phyloP scores from a whole-genome alignment of 2,888 invertebrate species.

The Periphyllus acericola region DNA sequence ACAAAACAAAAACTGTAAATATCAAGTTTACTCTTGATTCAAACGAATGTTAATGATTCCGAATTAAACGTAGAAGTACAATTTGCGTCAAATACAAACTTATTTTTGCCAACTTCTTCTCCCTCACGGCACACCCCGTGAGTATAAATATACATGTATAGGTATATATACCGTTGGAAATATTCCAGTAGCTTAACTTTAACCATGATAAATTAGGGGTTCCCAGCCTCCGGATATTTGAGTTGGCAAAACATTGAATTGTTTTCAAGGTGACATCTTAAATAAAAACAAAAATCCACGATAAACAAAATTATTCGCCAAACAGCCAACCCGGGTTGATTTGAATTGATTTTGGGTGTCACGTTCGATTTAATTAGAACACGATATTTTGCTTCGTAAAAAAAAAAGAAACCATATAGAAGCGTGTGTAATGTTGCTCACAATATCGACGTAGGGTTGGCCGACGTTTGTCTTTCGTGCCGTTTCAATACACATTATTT shows the following conservation, averaged over 20 bases:
- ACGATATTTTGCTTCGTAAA: neutral
- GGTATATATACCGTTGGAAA: neutral
- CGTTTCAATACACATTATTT: neutral
- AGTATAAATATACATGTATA: neutral
- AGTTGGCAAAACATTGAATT: slow-evolving; percentile 4
- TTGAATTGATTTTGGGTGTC: neutral
- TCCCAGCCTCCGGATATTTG: slow-evolving; percentile 13
- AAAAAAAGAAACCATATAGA: neutral
- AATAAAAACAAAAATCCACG: neutral
- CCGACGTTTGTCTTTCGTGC: neutral
- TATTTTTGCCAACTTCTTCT: slow-evolving; percentile 13
- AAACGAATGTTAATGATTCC: slow-evolving; percentile 19
- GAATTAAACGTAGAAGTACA: slow-evolving; percentile 17
- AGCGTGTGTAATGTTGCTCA: neutral
- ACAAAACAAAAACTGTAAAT: neutral
- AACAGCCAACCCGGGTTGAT: neutral
- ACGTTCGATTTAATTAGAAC: neutral
- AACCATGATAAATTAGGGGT: slow-evolving; percentile 24
- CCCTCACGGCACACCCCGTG: neutral
- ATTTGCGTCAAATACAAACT: slow-evolving; percentile 36
- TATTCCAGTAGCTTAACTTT: slow-evolving; percentile 12
- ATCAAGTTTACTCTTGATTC: slow-evolving; percentile 1
- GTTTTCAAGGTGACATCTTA: neutral
- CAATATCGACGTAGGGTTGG: neutral
- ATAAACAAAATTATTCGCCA: neutral